These are phyloP conservation scores for Leucozona laternaria DNA, from an alignment of 2,888 invertebrate species.

Conservation along the genomic window DNA sequence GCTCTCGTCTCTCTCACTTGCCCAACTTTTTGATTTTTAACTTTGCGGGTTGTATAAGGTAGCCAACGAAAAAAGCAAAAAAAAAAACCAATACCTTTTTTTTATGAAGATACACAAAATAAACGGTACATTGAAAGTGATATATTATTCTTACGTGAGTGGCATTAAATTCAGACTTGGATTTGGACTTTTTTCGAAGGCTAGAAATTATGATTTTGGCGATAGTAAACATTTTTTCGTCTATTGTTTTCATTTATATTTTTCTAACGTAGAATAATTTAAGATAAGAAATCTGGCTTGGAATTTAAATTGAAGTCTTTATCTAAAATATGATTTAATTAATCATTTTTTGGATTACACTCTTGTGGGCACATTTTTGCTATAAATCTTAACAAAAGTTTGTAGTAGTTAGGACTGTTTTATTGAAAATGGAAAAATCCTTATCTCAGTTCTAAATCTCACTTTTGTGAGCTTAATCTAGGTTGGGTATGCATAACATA, in stretches of 20 bases:
- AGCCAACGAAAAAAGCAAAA: not conserved
- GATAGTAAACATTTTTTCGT: not conserved
- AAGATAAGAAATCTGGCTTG: not conserved
- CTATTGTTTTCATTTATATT: not conserved
- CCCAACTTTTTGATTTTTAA: slow-evolving; percentile 16
- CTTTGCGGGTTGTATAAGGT: slow-evolving; percentile 33
- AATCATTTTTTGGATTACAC: not conserved
- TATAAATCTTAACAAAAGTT: too few species aligned
- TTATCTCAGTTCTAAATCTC: too few species aligned
- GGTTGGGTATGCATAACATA: too few species aligned
- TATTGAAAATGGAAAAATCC: too few species aligned
- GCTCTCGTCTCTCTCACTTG: too few species aligned
- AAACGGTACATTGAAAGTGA: slow-evolving; percentile 69
- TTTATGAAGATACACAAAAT: slow-evolving; percentile 47
- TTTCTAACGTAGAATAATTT: not conserved
- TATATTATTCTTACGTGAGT: slow-evolving; percentile 65
- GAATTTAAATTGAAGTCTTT: not conserved
- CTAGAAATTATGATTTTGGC: not conserved
- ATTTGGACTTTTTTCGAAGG: not conserved
- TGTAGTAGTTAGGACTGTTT: too few species aligned
- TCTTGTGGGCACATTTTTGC: not conserved
- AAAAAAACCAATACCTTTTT: not conserved
- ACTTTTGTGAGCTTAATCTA: too few species aligned
- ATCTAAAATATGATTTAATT: not conserved
- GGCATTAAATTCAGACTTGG: slow-evolving; percentile 41